Base-by-base conservation (phyloP, 2,888 invertebrate species). In the Heliothis peltigera region DNA sequence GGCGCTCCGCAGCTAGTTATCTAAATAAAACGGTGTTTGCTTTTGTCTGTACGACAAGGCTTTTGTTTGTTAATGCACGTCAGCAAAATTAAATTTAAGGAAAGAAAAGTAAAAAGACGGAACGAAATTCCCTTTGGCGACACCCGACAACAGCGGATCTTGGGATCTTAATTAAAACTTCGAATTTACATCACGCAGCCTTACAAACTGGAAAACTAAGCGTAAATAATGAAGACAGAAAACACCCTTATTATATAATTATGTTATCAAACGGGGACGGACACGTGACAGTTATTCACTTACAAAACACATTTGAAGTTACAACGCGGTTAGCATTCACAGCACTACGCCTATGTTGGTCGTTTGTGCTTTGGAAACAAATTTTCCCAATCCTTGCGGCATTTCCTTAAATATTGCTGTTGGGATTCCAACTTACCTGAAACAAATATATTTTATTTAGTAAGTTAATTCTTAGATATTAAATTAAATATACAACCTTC, bases 91-190 rank as follows among this genome's bases (percentile, higher is more conserved):
- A 74, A 79, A 77, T 70, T 55, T 25, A 68, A 67, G 49, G 32
- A 56, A 67, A 60, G 53, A 42, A 47, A 66, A 53, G 53, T 61
- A 53, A 67, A 57, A 64, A 70, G 55, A 42, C 63, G 17, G 49
- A 18, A 54, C 49, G 57, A 43, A 48, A 57, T 32, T 64, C 60
- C 57, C 53, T 64, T 55, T 59, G 25, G 51, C 39, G 58, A 68
- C 61, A 61, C 51, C 69, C 62, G 46, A 65, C 57, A 10, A 44
- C 63, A 61, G 55, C 58, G 39, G 63, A 58, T 75, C 61, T 67
- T 46, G 25, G 48, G 54, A 66, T 72, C 79, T 75, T 80, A 80
- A 80, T 78, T 73, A 78, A 77, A 80, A 78, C 64, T 75, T 75
- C 46, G 57, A 73, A 73, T 77, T 64, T 61, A 68, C 69, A 64